These are phyloP conservation scores for Myiozetetes cayanensis DNA, from an alignment of 2,113 vertebrate genomes.

Conservation along the genomic window DNA sequence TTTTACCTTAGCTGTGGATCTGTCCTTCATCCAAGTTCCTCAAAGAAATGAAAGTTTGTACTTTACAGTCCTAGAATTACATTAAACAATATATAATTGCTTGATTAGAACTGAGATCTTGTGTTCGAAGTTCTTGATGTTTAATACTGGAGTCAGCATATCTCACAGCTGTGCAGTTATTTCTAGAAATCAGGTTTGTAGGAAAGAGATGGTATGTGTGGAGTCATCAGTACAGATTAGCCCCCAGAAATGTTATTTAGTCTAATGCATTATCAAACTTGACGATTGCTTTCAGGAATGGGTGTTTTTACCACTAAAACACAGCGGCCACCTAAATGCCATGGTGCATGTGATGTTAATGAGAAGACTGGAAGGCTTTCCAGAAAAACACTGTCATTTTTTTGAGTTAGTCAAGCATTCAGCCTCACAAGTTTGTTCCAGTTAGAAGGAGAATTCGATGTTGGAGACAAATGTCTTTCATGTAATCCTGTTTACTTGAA, in stretches of 20 bases:
- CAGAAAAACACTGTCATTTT: neutral
- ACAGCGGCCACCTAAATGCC: neutral
- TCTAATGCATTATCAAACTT: neutral
- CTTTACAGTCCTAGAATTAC: neutral
- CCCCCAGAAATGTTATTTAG: neutral
- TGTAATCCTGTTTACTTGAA: slow-evolving; percentile 40
- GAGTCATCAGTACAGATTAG: neutral
- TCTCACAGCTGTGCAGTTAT: slow-evolving; percentile 28
- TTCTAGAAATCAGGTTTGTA: slow-evolving; percentile 26
- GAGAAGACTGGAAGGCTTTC: neutral
- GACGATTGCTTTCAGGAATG: neutral
- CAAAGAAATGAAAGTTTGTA: neutral
- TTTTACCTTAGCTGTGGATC: neutral
- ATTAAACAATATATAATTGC: neutral
- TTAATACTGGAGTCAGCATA: neutral
- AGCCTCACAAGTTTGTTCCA: neutral
- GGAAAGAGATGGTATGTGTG: neutral
- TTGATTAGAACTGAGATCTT: neutral
- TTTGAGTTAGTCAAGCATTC: neutral
- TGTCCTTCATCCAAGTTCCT: neutral
- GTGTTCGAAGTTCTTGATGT: neutral
- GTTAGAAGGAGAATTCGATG: neutral
- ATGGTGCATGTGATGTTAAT: neutral
- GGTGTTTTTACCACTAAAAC: neutral
- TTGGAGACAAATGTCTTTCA: neutral